Evolutionary conservation across 2,113 vertebrate genomes (phyloP).

Genomic region (Nematolebias whitei): DNA sequence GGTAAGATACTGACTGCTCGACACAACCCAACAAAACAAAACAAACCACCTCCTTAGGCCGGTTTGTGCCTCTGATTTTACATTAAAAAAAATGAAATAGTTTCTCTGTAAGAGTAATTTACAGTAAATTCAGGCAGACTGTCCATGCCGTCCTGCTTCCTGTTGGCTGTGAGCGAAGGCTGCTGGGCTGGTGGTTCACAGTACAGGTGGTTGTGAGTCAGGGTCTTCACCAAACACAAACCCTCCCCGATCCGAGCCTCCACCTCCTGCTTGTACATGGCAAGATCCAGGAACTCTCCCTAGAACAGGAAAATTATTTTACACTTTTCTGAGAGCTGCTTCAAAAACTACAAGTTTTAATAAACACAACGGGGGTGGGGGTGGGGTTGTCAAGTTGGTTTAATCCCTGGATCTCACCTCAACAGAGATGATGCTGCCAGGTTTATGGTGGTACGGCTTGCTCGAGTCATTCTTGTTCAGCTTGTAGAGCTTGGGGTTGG

Average conservation of each 20-base stretch:
- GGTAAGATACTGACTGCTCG: too few relatives aligned
- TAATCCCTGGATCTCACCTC: conserved; percentile 79
- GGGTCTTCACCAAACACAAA: conserved; percentile 89
- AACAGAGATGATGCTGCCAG: conserved; percentile 94
- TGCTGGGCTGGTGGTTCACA: conserved; percentile 90
- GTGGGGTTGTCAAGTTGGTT: neutral
- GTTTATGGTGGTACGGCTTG: conserved; percentile 91
- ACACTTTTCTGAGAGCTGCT: neutral
- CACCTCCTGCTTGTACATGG: conserved; percentile 94
- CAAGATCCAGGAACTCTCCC: conserved; percentile 94
- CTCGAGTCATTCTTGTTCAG: conserved; percentile 87
- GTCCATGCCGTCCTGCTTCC: conserved; percentile 84
- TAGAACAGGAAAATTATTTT: conserved; percentile 39
- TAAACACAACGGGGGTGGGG: too few relatives aligned
- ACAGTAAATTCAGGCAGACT: conserved; percentile 92
- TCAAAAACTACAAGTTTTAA: neutral
- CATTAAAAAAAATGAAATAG: neutral
- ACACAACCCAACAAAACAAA: too few relatives aligned
- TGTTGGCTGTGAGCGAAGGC: conserved; percentile 77
- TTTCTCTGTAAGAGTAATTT: conserved; percentile 42
- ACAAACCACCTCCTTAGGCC: too few relatives aligned
- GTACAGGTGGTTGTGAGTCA: conserved; percentile 93
- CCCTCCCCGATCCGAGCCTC: conserved; percentile 93
- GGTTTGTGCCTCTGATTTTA: too few relatives aligned
- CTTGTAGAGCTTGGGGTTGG: conserved; percentile 84